Evolutionary conservation across 2,113 vertebrate genomes (phyloP).

Genomic region (Jaculus jaculus): DNA sequence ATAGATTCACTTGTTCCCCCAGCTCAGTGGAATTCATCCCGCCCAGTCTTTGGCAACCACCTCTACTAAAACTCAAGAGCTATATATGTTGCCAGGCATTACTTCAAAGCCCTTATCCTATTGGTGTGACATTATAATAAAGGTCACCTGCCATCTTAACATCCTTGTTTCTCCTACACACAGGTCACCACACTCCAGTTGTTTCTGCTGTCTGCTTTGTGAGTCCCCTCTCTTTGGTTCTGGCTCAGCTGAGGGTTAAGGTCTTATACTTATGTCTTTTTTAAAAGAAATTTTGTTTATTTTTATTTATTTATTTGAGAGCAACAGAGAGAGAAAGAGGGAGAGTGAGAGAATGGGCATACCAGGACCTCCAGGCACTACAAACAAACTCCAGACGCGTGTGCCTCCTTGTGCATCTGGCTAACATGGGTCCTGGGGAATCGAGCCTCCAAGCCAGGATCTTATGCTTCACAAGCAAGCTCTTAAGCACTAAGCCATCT

Average conservation of each 20-base stretch:
- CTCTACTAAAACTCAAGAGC: not conserved
- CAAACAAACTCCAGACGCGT: too few relatives aligned
- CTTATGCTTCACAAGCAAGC: too few relatives aligned
- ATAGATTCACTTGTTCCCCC: not conserved
- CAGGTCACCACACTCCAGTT: too few relatives aligned
- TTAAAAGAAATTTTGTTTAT: too few relatives aligned
- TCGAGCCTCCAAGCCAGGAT: too few relatives aligned
- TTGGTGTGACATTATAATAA: accelerated
- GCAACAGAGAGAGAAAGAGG: too few relatives aligned
- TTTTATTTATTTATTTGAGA: too few relatives aligned
- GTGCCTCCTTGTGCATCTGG: too few relatives aligned
- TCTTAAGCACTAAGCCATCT: too few relatives aligned
- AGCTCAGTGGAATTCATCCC: not conserved
- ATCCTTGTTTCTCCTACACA: not conserved
- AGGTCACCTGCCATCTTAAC: not conserved
- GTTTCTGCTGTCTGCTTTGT: not conserved
- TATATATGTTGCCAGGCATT: not conserved
- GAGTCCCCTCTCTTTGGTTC: not conserved
- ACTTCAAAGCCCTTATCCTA: not conserved
- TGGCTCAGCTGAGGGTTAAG: not conserved
- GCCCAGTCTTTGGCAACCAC: not conserved
- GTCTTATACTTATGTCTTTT: not conserved
- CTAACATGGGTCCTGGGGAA: too few relatives aligned
- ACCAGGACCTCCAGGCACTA: too few relatives aligned
- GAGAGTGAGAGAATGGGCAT: too few relatives aligned